Base-by-base conservation (phyloP, 2,797 vertebrate genomes). In the Aulostomus chinensis region DNA sequence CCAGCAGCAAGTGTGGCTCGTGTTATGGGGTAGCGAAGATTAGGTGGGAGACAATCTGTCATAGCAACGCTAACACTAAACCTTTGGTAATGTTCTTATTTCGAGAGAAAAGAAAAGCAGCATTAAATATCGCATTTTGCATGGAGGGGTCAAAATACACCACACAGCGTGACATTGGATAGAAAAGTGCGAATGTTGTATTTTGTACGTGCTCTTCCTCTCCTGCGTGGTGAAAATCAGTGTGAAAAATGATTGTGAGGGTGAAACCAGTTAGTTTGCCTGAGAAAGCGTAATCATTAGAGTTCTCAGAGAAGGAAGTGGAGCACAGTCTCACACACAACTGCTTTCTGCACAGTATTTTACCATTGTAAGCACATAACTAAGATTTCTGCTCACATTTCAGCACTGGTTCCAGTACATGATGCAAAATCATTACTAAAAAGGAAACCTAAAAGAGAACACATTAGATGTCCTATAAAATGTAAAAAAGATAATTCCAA, bases 1-100 rank as follows among this genome's bases (percentile, higher is more conserved):
- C 67, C 15, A 46, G 68, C 72, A 76, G 68, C 64, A 67, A 81
- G 80, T 48, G 64, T 69, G 72, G 73, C 66, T 73, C 26, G 20
- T 43, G 57, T 81, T 70, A 53, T 50, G 49, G 69, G 48, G 63
- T 38, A 51, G 56, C 30, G 63, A 55, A 63, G 58, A 74, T 69
- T 68, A 52, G 54, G 60, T 76, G 34, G 43, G 34, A 69, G 61
- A 55, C 54, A 24, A 65, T 68, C 41, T 66, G 57, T 59, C 59
- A 57, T 32, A 42, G 40, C 5, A 30, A 59, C 33, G 38, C 45
- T 56, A 65, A 35, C 45, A 53, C 40, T 29, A 12, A 29, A 43
- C 47, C 63, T 69, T 51, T 40, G 10, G 33, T 48, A 40, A 54
- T 49, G 33, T 18, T 26, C 49, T 33, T 61, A 25, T 50, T 48